phyloP scores from a whole-genome alignment of 2,113 vertebrate species.

The Poecilia latipinna region DNA sequence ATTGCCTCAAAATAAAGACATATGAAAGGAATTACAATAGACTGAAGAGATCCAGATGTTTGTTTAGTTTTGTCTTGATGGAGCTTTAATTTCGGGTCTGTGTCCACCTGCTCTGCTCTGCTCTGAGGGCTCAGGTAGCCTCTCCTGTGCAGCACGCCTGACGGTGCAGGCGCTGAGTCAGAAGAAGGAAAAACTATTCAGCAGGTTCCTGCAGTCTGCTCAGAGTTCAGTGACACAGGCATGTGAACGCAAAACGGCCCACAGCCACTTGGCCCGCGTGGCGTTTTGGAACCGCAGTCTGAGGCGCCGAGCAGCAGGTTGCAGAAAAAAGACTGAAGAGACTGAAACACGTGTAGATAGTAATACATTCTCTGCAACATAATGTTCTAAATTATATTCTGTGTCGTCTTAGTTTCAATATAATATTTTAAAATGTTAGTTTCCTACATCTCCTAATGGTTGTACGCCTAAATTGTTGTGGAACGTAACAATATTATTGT shows the following conservation, averaged over 20 bases:
- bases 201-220: conserved; percentile 43
- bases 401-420: no score
- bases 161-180: conserved; percentile 30
- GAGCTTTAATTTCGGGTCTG: neutral
- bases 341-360: neutral
- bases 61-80: no score
- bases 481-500: no score
- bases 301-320: conserved; percentile 31
- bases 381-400: no score
- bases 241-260: conserved; percentile 53
- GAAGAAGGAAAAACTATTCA: conserved; percentile 33
- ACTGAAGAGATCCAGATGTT: no score
- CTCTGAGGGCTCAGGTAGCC: conserved; percentile 1
- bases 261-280: conserved; percentile 22
- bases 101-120: neutral
- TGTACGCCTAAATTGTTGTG: no score
- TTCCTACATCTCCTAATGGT: no score
- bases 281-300: conserved; percentile 2
- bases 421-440: no score
- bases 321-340: neutral
- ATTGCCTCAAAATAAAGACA: no score
- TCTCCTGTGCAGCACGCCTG: conserved; percentile 34
- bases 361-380: no score
- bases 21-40: no score
- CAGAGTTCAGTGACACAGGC: conserved; percentile 38